These are phyloP conservation scores for Megathymus violae DNA, from an alignment of 1,140 invertebrate species.

Conservation along the genomic window DNA sequence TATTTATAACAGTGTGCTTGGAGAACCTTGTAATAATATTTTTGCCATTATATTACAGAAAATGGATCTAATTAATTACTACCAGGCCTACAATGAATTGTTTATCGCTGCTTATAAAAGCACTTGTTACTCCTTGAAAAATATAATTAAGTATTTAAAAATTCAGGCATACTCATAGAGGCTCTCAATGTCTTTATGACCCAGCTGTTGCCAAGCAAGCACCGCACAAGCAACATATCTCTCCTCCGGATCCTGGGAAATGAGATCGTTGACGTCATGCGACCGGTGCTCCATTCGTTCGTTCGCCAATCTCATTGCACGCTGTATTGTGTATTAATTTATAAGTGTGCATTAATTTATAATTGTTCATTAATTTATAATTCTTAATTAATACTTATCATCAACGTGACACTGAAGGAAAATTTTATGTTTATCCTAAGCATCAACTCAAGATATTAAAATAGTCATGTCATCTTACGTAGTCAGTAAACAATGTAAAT, in stretches of 20 bases:
- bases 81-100: no score
- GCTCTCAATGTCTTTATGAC: conserved; percentile 57
- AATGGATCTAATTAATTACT: no score
- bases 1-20: no score
- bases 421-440: not conserved
- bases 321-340: conserved; percentile 37
- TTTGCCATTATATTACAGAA: no score
- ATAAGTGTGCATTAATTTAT: no score
- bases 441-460: conserved; percentile 3
- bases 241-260: conserved; percentile 48
- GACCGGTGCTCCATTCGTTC: conserved; percentile 45
- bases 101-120: no score
- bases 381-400: conserved; percentile 10
- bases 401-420: conserved; percentile 5
- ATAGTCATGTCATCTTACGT: not conserved
- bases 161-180: conserved; percentile 54
- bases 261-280: conserved; percentile 41
- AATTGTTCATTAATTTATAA: conserved; percentile 4
- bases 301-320: conserved; percentile 46
- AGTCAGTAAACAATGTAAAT: not conserved
- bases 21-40: no score
- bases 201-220: conserved; percentile 70
- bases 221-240: conserved; percentile 63
- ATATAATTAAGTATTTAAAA: not conserved
- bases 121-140: no score